Percentiles rank a stretch among this genome's conserved stretches.
phyloP scores from a whole-genome alignment of 1,140 invertebrate species.

The Archivesica marissinica region DNA sequence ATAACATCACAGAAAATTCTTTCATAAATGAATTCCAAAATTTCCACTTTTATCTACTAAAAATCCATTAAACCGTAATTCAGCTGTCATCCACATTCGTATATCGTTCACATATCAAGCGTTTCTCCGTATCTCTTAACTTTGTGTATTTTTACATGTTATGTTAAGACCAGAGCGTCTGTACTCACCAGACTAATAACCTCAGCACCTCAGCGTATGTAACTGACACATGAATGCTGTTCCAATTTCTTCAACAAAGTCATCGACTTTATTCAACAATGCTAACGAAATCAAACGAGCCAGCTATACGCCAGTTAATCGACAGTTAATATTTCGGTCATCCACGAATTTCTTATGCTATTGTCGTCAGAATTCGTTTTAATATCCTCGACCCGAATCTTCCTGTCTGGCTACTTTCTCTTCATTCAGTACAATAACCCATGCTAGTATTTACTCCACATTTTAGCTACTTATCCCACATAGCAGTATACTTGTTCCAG shows the following conservation, averaged over 20 bases:
- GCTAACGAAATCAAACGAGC: no score
- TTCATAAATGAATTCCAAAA: constrained; percentile 37
- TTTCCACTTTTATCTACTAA: constrained; percentile 24
- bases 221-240: constrained; percentile 10
- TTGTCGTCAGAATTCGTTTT: no score
- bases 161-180: not conserved
- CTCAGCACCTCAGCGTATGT: not conserved
- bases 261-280: not conserved
- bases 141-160: constrained; percentile 15
- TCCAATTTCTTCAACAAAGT: not conserved
- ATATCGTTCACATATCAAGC: constrained; percentile 34
- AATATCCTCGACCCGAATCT: no score
- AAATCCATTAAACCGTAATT: constrained; percentile 27
- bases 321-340: no score
- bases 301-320: no score
- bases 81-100: constrained; percentile 10
- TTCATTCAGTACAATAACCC: no score
- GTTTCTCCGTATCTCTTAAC: not conserved
- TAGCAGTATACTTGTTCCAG: no score
- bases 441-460: no score
- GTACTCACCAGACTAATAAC: constrained; percentile 21
- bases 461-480: no score
- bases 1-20: constrained; percentile 17
- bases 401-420: no score
- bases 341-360: no score